Percentiles rank a stretch among this genome's conserved stretches.
phyloP scores from a whole-genome alignment of 30 jellyfish, hydroid and myxozoan genomes.

The Clytia hemisphaerica region DNA sequence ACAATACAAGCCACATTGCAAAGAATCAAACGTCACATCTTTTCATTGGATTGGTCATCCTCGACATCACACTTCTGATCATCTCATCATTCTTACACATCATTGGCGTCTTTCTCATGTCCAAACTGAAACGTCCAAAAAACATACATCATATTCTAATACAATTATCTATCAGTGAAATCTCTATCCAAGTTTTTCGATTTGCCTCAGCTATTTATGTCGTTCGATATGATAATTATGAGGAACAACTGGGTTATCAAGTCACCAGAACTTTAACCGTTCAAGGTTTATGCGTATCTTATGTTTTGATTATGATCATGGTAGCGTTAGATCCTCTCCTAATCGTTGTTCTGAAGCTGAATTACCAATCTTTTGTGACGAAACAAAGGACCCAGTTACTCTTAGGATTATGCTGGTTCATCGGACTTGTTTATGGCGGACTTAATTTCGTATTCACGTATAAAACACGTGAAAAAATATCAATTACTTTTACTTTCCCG shows the following conservation, averaged over 20 bases:
- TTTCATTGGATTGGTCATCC: too few species aligned
- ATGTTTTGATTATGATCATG: conserved; percentile 3
- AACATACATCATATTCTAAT: neutral
- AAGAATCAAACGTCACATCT: too few species aligned
- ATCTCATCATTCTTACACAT: neutral
- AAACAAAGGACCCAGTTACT: neutral
- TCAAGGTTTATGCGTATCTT: conserved; percentile 16
- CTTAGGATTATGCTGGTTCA: conserved; percentile 3
- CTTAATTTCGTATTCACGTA: neutral
- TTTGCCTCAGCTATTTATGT: neutral
- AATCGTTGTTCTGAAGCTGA: neutral
- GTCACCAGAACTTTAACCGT: neutral
- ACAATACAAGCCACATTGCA: too few species aligned
- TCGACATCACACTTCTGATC: neutral
- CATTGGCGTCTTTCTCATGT: neutral
- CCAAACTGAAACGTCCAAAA: neutral
- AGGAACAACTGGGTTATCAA: neutral
- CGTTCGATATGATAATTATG: neutral
- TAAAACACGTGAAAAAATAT: neutral
- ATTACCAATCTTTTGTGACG: neutral
- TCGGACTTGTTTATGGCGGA: conserved; percentile 6
- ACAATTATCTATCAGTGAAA: conserved; percentile 2
- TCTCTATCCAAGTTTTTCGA: neutral
- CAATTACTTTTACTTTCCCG: conserved; percentile 2
- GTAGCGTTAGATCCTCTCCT: conserved; percentile 10